Conservation (phyloP, 2,888 invertebrate species). For the Diaphora mendica region DNA sequence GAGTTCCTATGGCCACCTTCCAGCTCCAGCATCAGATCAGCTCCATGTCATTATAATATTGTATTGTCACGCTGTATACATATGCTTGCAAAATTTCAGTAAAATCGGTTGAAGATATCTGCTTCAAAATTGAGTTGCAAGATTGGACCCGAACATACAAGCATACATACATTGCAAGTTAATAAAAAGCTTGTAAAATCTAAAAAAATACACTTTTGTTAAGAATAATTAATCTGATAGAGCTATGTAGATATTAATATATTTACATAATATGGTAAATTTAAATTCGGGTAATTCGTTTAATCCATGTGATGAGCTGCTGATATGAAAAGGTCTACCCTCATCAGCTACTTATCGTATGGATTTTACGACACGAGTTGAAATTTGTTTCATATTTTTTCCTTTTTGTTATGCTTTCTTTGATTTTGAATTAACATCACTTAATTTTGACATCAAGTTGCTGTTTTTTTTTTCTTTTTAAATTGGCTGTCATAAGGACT, state of each 20-base stretch:
- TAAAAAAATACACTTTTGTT: neutral
- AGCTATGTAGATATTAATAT: neutral
- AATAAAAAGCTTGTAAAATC: too few species aligned
- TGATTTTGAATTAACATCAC: neutral
- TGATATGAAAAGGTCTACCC: neutral
- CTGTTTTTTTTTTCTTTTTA: too few species aligned
- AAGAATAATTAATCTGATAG: neutral
- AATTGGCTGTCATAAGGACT: too few species aligned
- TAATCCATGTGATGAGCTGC: neutral
- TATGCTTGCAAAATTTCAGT: too few species aligned
- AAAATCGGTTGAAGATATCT: too few species aligned
- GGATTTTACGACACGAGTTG: neutral
- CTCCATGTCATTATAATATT: too few species aligned
- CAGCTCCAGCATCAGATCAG: too few species aligned
- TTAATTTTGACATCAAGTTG: neutral
- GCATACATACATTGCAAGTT: too few species aligned
- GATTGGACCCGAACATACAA: too few species aligned
- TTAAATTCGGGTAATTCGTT: neutral
- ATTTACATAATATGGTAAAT: neutral
- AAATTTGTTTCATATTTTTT: neutral
- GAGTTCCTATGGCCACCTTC: too few species aligned
- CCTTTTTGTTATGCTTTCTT: neutral
- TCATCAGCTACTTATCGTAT: neutral
- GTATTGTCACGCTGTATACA: too few species aligned
- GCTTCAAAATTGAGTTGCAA: too few species aligned